Percentiles rank a stretch among this genome's conserved stretches.
Conservation (phyloP, 2,113 vertebrate species). For the Macheiramphus alcinus region DNA sequence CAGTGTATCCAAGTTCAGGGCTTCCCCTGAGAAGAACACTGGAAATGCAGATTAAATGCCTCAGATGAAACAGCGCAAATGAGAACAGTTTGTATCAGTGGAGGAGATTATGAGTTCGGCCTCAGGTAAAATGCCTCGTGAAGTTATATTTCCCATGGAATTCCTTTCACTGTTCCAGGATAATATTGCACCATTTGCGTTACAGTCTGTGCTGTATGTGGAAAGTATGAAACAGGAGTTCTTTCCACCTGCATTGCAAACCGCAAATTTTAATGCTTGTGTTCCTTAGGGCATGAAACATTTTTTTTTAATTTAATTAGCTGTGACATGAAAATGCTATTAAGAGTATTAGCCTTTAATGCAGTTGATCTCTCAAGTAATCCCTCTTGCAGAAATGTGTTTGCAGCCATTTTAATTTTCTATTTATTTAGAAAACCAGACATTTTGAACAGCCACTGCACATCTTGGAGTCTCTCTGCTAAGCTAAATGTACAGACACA, state of each 20-base stretch:
- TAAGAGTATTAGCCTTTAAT: not conserved
- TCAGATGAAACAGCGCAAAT: not conserved
- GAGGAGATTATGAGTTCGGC: not conserved
- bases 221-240: slow-evolving; percentile 16
- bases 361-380: not conserved
- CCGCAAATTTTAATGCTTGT: not conserved
- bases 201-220: not conserved
- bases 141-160: slow-evolving; percentile 40
- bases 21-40: not conserved
- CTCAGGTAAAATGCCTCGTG: slow-evolving; percentile 36
- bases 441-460: not conserved
- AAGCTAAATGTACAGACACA: not conserved
- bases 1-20: not conserved
- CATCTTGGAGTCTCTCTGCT: not conserved
- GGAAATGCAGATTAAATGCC: not conserved
- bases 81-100: not conserved
- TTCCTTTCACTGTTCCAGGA: slow-evolving; percentile 16
- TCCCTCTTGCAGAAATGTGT: not conserved
- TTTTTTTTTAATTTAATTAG: not conserved
- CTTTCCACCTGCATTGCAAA: slow-evolving; percentile 8
- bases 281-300: not conserved
- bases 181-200: not conserved
- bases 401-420: not conserved
- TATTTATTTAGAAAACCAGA: not conserved
- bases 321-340: not conserved